These are phyloP conservation scores for Dysdera silvatica DNA, from an alignment of 1,140 invertebrate species.

Conservation along the genomic window DNA sequence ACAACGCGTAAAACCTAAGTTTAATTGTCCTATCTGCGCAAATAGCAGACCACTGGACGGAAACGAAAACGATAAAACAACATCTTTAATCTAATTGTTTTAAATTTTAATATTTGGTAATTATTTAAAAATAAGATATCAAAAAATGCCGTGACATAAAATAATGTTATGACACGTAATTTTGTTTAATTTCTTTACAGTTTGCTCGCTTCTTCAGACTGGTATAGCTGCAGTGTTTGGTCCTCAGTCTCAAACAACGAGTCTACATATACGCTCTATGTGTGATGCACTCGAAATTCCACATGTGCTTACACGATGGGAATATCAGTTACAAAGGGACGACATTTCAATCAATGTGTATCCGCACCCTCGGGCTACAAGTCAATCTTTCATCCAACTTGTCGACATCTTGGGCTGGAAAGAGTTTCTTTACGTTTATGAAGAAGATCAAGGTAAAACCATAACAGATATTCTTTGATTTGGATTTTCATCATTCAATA, in stretches of 20 bases:
- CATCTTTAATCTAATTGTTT: too few relatives aligned
- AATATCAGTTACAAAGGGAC: conserved; percentile 67
- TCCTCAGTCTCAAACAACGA: conserved; percentile 76
- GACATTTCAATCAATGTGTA: conserved; percentile 88
- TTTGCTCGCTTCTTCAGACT: conserved; percentile 72
- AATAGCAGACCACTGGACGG: too few relatives aligned
- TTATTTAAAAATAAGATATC: too few relatives aligned
- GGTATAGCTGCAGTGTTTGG: conserved; percentile 92
- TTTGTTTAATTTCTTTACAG: conserved; percentile 51
- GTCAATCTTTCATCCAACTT: conserved; percentile 71
- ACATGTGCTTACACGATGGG: conserved; percentile 87
- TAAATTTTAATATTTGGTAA: too few relatives aligned
- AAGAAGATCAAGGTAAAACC: conserved; percentile 88
- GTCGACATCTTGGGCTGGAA: conserved; percentile 82
- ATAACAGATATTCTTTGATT: not conserved
- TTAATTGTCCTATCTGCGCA: too few relatives aligned
- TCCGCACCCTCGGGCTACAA: conserved; percentile 81
- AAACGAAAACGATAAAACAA: too few relatives aligned
- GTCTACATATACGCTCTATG: conserved; percentile 88
- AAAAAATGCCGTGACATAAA: too few relatives aligned
- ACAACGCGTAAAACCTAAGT: too few relatives aligned
- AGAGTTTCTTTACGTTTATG: conserved; percentile 89
- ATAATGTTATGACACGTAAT: too few relatives aligned
- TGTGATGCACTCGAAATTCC: conserved; percentile 93
- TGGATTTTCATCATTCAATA: not conserved